These are phyloP conservation scores for Clarias fuscus DNA, from an alignment of 2,797 vertebrate genomes.

Conservation along the genomic window DNA sequence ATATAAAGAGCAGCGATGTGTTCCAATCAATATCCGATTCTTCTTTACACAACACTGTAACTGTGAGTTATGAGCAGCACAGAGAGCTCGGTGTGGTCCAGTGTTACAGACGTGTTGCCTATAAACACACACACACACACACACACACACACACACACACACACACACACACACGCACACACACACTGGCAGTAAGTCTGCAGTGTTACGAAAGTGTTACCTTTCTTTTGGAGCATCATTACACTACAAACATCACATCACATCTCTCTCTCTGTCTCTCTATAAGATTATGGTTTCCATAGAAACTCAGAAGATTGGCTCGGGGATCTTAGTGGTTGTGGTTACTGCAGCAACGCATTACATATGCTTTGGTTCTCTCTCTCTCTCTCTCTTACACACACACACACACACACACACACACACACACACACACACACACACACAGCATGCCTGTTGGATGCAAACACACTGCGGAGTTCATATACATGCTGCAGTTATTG, in stretches of 20 bases:
- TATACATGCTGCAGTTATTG: slow-evolving; percentile 9
- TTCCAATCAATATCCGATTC: background rate
- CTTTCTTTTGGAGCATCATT: background rate
- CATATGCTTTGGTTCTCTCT: slow-evolving; percentile 61
- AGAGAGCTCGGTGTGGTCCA: background rate
- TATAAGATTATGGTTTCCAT: slow-evolving; percentile 75
- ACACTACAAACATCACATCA: background rate
- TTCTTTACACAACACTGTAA: background rate
- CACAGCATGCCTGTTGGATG: background rate
- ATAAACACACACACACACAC: too few relatives aligned
- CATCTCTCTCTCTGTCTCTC: slow-evolving; percentile 47
- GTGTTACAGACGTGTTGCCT: background rate
- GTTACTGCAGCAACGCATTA: slow-evolving; percentile 73
- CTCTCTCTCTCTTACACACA: slow-evolving; percentile 13
- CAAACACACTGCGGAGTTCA: background rate
- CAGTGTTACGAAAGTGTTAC: background rate
- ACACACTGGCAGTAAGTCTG: too few relatives aligned
- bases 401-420: slow-evolving; percentile 8
- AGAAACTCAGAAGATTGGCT: slow-evolving; percentile 72
- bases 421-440: slow-evolving; percentile 18
- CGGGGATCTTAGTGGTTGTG: slow-evolving; percentile 71
- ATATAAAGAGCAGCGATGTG: background rate
- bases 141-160: too few relatives aligned
- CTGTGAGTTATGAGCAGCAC: background rate
- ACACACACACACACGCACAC: too few relatives aligned